Base-by-base conservation (phyloP, 1,140 invertebrate species). In the Himalopsyche phryganea region DNA sequence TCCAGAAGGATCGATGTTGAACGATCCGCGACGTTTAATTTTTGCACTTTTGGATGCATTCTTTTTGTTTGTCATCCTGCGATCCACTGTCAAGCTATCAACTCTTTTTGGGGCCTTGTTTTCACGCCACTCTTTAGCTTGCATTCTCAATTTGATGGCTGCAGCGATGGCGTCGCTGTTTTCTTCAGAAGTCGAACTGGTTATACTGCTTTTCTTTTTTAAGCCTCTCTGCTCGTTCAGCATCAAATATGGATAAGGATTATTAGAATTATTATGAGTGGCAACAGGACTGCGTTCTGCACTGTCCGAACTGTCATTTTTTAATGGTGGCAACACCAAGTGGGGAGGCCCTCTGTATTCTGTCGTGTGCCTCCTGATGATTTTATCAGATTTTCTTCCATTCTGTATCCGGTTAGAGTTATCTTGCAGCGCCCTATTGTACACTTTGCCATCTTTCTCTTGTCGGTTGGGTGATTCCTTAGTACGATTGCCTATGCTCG, bases 181-280 rank as follows among this genome's bases (percentile, higher is more conserved):
- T 33, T 62, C 60, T 53, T 62, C 60, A 3, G 60, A 62, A 5
- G 60, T 58, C 2, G 60, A 53, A 44, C 60, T 62, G 2, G 53
- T 61, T 9, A 54, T 50, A 20, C 54, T 58, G 33, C 33, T 58
- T 33, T 58, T 57, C 20, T 61, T 61, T 14, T 49, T 40, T 7
- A 33, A 35, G 18, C 15, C 17, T 13, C 57, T 47, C 15, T 42
- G 55, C 13, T 62, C 60, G 2, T 44, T 50, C n/a, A 62, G 55
- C 4, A 50, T 56, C 2, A 50, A 28, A 45, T 62, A 62, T 0
- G 54, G 60, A 48, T 62, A 58, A 10, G 52, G 52, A 7, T 38
- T 41, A 2, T n/a, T 15, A 15, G 42, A 18, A 28, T 51, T 38
- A 11, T 42, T 3, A 9, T 28, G 51, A 18, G 32, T 50, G 15